Percentiles rank a stretch among this genome's conserved stretches.
These are phyloP conservation scores for Saguinus imperator DNA, from an alignment of 2,113 vertebrate species.

Conservation along the genomic window DNA sequence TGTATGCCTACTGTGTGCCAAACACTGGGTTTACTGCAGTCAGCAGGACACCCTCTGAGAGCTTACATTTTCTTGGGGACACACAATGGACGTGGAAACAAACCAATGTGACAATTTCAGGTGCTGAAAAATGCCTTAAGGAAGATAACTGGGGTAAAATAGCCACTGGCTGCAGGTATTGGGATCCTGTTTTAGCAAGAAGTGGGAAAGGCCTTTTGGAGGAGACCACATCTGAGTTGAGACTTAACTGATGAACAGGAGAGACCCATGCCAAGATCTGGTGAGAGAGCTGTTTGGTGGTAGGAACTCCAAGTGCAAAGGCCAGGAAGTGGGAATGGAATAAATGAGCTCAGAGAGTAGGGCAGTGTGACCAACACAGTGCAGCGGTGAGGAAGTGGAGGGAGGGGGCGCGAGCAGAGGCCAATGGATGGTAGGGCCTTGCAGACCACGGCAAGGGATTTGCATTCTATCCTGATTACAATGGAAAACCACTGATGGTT, in stretches of 20 bases:
- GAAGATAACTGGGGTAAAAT: background rate
- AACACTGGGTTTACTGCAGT: background rate
- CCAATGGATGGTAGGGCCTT: too few relatives aligned
- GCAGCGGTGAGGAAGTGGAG: too few relatives aligned
- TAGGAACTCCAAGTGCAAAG: background rate
- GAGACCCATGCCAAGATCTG: background rate
- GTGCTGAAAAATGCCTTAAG: background rate
- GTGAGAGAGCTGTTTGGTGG: background rate
- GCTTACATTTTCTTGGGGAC: background rate
- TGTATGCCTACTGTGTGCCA: background rate
- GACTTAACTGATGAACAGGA: background rate
- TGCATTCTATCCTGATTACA: background rate
- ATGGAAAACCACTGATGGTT: background rate
- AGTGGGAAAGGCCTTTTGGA: background rate
- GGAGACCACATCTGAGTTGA: background rate
- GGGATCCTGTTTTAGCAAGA: background rate
- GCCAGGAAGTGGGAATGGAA: background rate
- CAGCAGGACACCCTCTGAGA: background rate
- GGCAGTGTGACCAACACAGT: background rate
- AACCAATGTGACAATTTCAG: background rate
- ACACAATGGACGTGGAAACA: background rate
- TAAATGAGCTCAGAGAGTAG: background rate
- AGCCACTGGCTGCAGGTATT: background rate
- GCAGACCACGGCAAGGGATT: background rate
- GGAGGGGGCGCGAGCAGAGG: background rate